These are phyloP conservation scores for Geodia barretti DNA, from an alignment of 37 sponge, comb jelly and placozoan genomes.

Conservation along the genomic window DNA sequence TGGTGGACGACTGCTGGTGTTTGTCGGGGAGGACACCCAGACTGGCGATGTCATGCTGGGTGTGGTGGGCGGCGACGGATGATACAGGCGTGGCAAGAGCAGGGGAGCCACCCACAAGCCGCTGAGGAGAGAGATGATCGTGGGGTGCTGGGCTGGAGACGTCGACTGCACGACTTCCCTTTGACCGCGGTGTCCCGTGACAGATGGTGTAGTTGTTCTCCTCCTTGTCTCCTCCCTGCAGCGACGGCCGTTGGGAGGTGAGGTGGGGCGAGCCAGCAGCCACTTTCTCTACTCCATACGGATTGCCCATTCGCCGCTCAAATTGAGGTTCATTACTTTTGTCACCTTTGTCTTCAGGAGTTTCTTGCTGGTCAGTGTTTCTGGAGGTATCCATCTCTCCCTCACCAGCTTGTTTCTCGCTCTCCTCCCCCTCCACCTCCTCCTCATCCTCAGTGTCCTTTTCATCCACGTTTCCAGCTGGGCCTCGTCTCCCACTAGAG, in stretches of 20 bases:
- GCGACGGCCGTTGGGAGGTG: not conserved
- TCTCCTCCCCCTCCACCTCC: not conserved
- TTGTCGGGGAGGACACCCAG: not conserved
- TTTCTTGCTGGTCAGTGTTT: not conserved
- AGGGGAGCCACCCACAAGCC: not conserved
- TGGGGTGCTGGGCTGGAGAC: constrained; percentile 36
- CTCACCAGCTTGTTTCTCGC: not conserved
- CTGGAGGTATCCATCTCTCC: not conserved
- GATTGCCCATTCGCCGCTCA: too few relatives aligned
- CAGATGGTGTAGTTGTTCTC: constrained; percentile 69
- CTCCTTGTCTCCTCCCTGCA: not conserved
- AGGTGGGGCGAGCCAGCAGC: not conserved
- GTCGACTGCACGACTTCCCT: not conserved
- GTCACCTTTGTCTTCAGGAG: not conserved
- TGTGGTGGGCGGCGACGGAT: not conserved
- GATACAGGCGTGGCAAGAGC: not conserved
- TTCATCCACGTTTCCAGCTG: not conserved
- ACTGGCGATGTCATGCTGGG: not conserved
- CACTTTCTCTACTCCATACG: too few relatives aligned
- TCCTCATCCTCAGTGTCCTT: not conserved
- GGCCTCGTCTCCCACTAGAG: not conserved
- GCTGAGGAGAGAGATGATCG: not conserved
- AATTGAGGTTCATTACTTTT: too few relatives aligned
- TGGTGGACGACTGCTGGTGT: not conserved
- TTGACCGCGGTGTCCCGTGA: constrained; percentile 52